Evolutionary conservation across 1,140 invertebrate species (phyloP).

Genomic region (Drosophila mojavensis): DNA sequence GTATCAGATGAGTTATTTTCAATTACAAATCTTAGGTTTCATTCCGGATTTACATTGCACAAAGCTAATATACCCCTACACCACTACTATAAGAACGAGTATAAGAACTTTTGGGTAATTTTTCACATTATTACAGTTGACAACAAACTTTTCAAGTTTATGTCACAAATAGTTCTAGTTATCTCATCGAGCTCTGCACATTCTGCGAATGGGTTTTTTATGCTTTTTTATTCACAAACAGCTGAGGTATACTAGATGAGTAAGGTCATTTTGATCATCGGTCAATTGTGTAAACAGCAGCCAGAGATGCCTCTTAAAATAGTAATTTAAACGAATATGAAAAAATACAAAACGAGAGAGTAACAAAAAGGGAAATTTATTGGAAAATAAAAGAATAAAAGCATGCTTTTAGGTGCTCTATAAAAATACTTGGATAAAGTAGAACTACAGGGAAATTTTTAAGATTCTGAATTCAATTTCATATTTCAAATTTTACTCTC

Average conservation of each 20-base stretch:
- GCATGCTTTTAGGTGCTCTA: conserved; percentile 66
- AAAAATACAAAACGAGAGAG: neutral
- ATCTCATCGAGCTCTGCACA: neutral
- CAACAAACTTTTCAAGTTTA: too few relatives aligned
- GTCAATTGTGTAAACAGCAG: conserved; percentile 57
- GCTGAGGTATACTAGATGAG: neutral
- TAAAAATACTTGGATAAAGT: conserved; percentile 7
- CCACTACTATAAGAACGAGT: too few relatives aligned
- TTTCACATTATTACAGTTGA: too few relatives aligned
- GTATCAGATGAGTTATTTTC: too few relatives aligned
- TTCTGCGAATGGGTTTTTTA: neutral
- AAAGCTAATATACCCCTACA: too few relatives aligned
- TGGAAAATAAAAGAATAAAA: neutral
- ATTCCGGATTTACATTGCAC: too few relatives aligned
- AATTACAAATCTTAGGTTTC: too few relatives aligned
- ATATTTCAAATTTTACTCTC: too few relatives aligned
- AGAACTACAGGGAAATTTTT: too few relatives aligned
- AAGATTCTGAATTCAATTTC: too few relatives aligned
- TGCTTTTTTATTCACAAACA: neutral
- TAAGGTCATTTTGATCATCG: conserved; percentile 40
- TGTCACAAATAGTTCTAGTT: neutral
- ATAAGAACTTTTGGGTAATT: too few relatives aligned
- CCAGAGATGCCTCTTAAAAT: conserved; percentile 8
- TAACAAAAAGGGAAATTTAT: conserved; percentile 16
- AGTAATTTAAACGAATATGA: conserved; percentile 14